Percentiles rank a stretch among this genome's conserved stretches.
These are phyloP conservation scores for Todiramphus chloris DNA, from an alignment of 2,113 vertebrate genomes.

Conservation along the genomic window DNA sequence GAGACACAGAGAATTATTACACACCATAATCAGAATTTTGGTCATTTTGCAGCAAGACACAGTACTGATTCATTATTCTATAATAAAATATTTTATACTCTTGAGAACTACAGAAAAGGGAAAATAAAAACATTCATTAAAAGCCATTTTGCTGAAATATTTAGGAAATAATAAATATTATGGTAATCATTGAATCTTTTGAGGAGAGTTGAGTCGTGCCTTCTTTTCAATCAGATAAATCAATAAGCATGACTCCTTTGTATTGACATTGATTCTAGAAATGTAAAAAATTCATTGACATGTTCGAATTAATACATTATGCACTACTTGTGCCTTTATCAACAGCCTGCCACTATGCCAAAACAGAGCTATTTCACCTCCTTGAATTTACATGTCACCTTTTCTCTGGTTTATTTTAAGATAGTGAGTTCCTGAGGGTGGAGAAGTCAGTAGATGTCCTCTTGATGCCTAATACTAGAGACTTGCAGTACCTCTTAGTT, in stretches of 20 bases:
- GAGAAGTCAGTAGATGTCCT: neutral
- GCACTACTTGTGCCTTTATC: neutral
- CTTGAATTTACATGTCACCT: neutral
- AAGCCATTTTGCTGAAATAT: neutral
- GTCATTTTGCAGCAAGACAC: neutral
- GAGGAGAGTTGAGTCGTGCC: neutral
- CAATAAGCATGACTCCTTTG: neutral
- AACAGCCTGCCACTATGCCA: neutral
- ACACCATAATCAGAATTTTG: neutral
- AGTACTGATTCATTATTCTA: neutral
- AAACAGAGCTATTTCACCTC: neutral
- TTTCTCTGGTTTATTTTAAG: neutral
- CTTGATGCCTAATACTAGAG: neutral
- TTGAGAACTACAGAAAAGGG: neutral
- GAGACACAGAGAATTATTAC: neutral
- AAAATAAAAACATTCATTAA: neutral
- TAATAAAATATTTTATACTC: neutral
- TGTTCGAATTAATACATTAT: neutral
- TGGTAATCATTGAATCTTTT: neutral
- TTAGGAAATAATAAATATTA: neutral
- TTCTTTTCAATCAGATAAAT: neutral
- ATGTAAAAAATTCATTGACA: neutral
- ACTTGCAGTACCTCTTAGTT: neutral
- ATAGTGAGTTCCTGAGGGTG: neutral
- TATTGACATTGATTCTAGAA: neutral